A percentile compares a stretch with the other conserved stretches of the same genome.
Evolutionary conservation across 2,797 vertebrate species (phyloP).

Genomic region (Chloroceryle amazona): DNA sequence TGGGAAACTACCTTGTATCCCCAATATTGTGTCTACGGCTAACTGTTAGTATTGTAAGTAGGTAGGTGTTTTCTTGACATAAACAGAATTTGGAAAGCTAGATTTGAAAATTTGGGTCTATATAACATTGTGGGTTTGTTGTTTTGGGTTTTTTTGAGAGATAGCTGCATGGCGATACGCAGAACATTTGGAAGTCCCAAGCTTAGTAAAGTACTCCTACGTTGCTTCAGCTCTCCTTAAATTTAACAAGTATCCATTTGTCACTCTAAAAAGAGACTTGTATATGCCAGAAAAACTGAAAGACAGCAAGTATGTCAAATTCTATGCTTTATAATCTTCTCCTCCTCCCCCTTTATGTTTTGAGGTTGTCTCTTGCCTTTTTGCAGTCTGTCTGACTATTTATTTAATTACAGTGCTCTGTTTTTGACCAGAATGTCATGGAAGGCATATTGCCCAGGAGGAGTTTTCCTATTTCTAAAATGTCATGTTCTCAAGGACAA

Average conservation of each 20-base stretch:
- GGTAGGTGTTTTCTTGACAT: neutral
- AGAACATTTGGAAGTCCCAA: neutral
- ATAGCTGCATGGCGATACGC: neutral
- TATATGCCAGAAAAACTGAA: neutral
- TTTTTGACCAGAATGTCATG: neutral
- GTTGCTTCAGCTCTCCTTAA: neutral
- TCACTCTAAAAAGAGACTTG: conserved; percentile 15
- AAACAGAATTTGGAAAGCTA: neutral
- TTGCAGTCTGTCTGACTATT: neutral
- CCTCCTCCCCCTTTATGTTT: conserved; percentile 15
- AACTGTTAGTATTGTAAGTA: neutral
- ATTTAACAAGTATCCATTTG: neutral
- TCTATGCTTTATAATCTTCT: conserved; percentile 34
- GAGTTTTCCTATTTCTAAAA: conserved; percentile 6
- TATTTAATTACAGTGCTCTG: conserved; percentile 30
- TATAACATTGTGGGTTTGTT: neutral
- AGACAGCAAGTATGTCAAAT: neutral
- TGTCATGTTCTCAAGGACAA: conserved; percentile 1
- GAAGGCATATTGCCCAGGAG: neutral
- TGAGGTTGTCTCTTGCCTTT: neutral
- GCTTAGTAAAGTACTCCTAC: neutral
- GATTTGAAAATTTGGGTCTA: neutral
- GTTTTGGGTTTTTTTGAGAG: neutral
- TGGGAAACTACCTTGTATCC: neutral
- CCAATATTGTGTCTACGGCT: neutral